Percentiles rank a stretch among this genome's conserved stretches.
Conservation (phyloP, 1,140 invertebrate genomes). For the Drosophila elegans region DNA sequence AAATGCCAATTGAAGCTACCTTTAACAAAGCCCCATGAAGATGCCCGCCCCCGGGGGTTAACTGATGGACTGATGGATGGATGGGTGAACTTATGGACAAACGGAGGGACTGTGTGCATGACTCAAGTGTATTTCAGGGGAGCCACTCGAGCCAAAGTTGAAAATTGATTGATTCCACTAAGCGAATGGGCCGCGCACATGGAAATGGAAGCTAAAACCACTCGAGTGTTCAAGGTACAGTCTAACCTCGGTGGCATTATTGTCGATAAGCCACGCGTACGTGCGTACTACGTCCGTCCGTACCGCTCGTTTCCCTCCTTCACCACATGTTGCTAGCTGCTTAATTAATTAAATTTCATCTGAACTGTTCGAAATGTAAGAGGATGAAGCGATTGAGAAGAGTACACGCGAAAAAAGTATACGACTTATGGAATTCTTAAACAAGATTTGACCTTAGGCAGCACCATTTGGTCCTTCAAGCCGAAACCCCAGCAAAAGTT, state of each 20-base stretch:
- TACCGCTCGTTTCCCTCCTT: not conserved
- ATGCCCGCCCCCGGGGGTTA: conserved; percentile 44
- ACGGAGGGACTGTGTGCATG: conserved; percentile 30
- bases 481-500: too few species aligned
- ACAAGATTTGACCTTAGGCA: not conserved
- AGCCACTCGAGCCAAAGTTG: conserved; percentile 56
- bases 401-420: conserved; percentile 7
- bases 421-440: too few species aligned
- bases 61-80: conserved; percentile 5
- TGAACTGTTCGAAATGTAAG: conserved; percentile 46
- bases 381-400: conserved; percentile 1
- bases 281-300: conserved; percentile 10
- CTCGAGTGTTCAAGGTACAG: conserved; percentile 50
- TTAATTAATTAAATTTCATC: conserved; percentile 68
- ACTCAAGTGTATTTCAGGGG: conserved; percentile 59
- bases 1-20: conserved; percentile 80
- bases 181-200: conserved; percentile 33
- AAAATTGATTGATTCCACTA: conserved; percentile 59
- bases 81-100: not conserved
- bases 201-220: conserved; percentile 32
- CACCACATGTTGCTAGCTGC: conserved; percentile 34
- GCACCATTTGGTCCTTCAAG: not conserved
- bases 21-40: conserved; percentile 74
- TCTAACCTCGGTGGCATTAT: conserved; percentile 39
- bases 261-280: conserved; percentile 39